Evolutionary conservation across 1,140 invertebrate genomes (phyloP).

Genomic region (Anadara kagoshimensis): DNA sequence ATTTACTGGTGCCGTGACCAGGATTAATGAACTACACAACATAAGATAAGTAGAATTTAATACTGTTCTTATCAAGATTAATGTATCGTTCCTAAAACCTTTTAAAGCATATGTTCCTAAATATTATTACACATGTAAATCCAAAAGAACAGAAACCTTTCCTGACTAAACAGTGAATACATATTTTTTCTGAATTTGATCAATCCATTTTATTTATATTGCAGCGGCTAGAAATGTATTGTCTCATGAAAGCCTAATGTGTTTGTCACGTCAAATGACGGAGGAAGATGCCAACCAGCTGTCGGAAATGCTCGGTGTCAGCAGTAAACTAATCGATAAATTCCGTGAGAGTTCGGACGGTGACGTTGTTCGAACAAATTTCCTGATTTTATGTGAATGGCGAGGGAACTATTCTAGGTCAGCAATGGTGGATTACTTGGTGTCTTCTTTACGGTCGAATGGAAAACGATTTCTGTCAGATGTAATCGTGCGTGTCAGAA

Average conservation of each 20-base stretch:
- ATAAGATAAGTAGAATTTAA: no score
- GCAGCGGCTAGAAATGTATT: slow-evolving; percentile 34
- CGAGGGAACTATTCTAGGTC: slow-evolving; percentile 27
- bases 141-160: no score
- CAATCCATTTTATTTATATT: neutral
- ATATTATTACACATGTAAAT: no score
- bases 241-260: slow-evolving; percentile 37
- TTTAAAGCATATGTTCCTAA: no score
- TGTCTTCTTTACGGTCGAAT: slow-evolving; percentile 24
- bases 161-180: no score
- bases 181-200: neutral
- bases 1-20: no score
- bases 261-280: slow-evolving; percentile 10
- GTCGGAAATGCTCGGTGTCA: slow-evolving; percentile 20
- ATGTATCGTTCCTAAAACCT: no score
- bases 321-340: slow-evolving; percentile 15
- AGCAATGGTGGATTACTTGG: slow-evolving; percentile 34
- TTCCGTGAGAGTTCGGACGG: slow-evolving; percentile 17
- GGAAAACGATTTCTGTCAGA: slow-evolving; percentile 20
- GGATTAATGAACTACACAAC: no score
- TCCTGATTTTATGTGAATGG: slow-evolving; percentile 40
- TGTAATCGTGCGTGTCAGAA: slow-evolving; percentile 21
- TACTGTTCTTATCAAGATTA: no score
- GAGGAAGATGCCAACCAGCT: slow-evolving; percentile 21
- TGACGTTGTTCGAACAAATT: slow-evolving; percentile 25